Evolutionary conservation across 2,888 invertebrate species (phyloP).

Genomic region (Hecatera dysodea): DNA sequence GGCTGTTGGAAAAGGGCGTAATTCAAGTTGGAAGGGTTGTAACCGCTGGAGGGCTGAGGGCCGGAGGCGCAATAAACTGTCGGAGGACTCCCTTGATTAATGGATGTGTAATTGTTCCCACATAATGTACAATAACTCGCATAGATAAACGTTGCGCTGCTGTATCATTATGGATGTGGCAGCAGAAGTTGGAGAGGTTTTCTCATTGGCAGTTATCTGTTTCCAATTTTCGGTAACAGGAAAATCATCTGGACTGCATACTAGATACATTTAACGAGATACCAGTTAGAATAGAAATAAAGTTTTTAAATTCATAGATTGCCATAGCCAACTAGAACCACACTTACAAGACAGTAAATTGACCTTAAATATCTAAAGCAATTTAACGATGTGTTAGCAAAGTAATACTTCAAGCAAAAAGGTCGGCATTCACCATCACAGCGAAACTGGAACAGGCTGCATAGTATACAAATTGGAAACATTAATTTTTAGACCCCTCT

Average conservation of each 20-base stretch:
- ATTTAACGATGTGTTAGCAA: constrained; percentile 9
- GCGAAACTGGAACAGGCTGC: constrained; percentile 35
- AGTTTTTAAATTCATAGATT: not conserved
- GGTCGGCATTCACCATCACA: constrained; percentile 30
- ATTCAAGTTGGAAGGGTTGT: constrained; percentile 81
- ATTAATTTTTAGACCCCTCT: constrained; percentile 74
- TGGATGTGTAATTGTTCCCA: constrained; percentile 88
- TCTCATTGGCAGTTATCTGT: not conserved
- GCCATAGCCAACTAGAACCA: not conserved
- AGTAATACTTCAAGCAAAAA: constrained; percentile 36
- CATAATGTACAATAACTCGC: constrained; percentile 85
- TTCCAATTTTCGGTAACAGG: not conserved
- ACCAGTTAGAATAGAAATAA: not conserved
- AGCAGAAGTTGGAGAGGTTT: not conserved
- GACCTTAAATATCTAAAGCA: not conserved
- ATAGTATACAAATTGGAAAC: constrained; percentile 69
- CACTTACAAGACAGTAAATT: not conserved
- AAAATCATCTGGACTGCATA: too few species aligned
- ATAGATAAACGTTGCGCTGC: constrained; percentile 75
- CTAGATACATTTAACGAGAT: not conserved
- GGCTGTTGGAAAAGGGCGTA: constrained; percentile 79
- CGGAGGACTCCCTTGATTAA: constrained; percentile 85
- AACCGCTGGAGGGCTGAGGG: constrained; percentile 80
- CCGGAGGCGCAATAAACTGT: constrained; percentile 83
- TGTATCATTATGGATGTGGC: constrained; percentile 55